phyloP scores from a whole-genome alignment of 2,113 vertebrate species.

The Leucoraja erinaceus region DNA sequence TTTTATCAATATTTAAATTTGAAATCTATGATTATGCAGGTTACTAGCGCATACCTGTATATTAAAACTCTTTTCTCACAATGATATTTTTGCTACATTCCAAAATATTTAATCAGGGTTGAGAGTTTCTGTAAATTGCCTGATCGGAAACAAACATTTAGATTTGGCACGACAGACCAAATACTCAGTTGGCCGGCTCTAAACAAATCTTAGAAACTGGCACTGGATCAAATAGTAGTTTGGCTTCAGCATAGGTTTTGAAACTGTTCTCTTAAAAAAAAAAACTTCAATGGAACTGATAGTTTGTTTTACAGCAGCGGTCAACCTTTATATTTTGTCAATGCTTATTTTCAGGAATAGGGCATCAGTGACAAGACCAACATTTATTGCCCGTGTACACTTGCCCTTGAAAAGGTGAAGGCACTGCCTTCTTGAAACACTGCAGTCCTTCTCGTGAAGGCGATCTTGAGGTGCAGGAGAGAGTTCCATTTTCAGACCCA shows the following conservation, averaged over 20 bases:
- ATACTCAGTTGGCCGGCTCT: not conserved
- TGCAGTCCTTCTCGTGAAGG: too few species aligned
- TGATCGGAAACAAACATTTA: not conserved
- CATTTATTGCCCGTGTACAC: too few species aligned
- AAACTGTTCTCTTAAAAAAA: not conserved
- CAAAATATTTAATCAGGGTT: constrained; percentile 2
- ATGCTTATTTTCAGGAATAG: too few species aligned
- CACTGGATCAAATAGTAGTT: not conserved
- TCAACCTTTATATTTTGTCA: not conserved
- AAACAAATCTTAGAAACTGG: not conserved
- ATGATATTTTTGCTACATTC: not conserved
- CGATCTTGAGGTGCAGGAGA: too few species aligned
- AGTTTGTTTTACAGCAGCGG: not conserved
- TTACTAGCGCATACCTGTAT: too few species aligned
- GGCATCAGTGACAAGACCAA: too few species aligned
- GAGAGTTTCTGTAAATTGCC: not conserved
- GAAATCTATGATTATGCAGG: not conserved
- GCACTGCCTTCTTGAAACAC: too few species aligned
- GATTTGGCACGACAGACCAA: not conserved
- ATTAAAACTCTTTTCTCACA: not conserved
- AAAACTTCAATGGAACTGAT: not conserved
- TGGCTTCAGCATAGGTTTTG: not conserved
- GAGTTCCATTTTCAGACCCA: too few species aligned
- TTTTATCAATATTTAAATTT: not conserved
- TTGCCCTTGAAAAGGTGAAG: too few species aligned